Evolutionary conservation across 2,113 vertebrate species (phyloP).

Genomic region (Chloropsis cyanopogon): DNA sequence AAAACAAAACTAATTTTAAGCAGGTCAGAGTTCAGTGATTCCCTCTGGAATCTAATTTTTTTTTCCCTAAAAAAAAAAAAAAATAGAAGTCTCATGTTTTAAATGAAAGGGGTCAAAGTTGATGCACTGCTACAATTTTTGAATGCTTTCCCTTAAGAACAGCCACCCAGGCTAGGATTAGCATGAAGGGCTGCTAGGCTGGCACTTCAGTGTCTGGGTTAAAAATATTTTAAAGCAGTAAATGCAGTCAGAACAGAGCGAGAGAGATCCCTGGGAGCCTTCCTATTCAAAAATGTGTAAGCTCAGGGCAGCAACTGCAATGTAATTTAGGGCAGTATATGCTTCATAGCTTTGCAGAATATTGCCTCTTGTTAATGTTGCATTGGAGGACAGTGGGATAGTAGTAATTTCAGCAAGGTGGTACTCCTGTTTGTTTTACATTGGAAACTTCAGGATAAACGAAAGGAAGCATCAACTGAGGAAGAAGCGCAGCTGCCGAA

Average conservation of each 20-base stretch:
- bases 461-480: constrained; percentile 53
- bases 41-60: constrained; percentile 78
- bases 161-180: constrained; percentile 74
- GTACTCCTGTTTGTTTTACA: constrained; percentile 72
- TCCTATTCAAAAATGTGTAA: constrained; percentile 74
- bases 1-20: constrained; percentile 85
- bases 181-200: constrained; percentile 71
- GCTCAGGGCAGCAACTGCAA: constrained; percentile 68
- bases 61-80: not conserved
- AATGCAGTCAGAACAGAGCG: constrained; percentile 61
- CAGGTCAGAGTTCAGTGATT: constrained; percentile 82
- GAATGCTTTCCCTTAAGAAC: constrained; percentile 82
- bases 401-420: constrained; percentile 73
- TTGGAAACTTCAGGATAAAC: constrained; percentile 73
- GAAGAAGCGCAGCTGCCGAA: constrained; percentile 50
- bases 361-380: constrained; percentile 74
- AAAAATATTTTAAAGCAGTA: constrained; percentile 79
- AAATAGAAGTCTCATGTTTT: constrained; percentile 73
- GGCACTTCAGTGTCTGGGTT: constrained; percentile 76
- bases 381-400: constrained; percentile 66
- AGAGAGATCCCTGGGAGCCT: constrained; percentile 69
- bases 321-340: constrained; percentile 78
- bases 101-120: constrained; percentile 82
- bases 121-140: constrained; percentile 75
- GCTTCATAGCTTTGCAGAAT: constrained; percentile 76